phyloP scores from a whole-genome alignment of 2,888 invertebrate genomes.

The Pediacus dermestoides region DNA sequence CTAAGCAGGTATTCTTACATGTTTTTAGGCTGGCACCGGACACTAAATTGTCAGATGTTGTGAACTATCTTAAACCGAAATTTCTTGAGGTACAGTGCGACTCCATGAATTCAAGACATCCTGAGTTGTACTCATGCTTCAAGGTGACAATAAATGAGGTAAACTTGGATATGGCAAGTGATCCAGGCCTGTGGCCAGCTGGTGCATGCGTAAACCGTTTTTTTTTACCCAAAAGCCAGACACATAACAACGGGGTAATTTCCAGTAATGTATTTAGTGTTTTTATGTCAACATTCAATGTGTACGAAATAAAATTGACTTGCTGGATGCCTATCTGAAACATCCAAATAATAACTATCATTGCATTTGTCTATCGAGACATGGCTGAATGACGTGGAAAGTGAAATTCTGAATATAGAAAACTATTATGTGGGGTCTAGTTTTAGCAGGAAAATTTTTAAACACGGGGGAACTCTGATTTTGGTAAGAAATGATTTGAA shows the following conservation, averaged over 20 bases:
- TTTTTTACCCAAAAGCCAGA: background rate
- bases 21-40: no score
- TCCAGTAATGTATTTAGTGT: background rate
- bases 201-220: constrained; percentile 9
- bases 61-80: background rate
- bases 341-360: no score
- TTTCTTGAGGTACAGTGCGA: constrained; percentile 1
- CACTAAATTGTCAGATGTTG: no score
- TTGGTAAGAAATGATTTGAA: no score
- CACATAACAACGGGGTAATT: background rate
- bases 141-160: constrained; percentile 9
- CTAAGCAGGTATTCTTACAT: no score
- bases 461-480: no score
- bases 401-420: no score
- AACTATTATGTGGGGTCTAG: no score
- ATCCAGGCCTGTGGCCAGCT: constrained; percentile 6
- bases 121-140: constrained; percentile 11
- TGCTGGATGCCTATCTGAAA: no score
- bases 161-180: constrained; percentile 7
- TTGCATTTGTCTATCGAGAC: no score
- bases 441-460: no score
- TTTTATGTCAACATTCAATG: background rate
- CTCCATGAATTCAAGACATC: constrained; percentile 7
- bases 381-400: no score
- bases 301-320: background rate